Evolutionary conservation across 2,888 invertebrate species (phyloP).

Genomic region (Chymomyza caudatula): DNA sequence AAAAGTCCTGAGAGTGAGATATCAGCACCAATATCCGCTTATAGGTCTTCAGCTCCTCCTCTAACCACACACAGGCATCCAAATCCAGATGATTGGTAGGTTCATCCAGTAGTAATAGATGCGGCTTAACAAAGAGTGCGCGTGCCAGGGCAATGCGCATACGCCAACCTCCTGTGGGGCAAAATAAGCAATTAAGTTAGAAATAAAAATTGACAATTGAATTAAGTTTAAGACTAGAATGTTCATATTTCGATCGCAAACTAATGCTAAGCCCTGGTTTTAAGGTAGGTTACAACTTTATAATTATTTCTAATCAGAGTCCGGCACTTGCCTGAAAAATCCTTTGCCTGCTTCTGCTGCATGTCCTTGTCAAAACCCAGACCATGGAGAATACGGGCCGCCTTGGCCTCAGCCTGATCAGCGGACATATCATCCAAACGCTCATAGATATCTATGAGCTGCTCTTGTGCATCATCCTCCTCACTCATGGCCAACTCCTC

Average conservation of each 20-base stretch:
- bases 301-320: too few relatives aligned
- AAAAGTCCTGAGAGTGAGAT: slow-evolving; percentile 99
- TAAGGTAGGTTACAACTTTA: background rate
- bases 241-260: background rate
- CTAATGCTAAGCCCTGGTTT: background rate
- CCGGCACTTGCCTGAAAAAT: slow-evolving; percentile 82
- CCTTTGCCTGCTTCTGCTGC: slow-evolving; percentile 92
- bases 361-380: slow-evolving; percentile 93
- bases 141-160: slow-evolving; percentile 99
- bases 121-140: slow-evolving; percentile 98
- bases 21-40: slow-evolving; percentile 97
- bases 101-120: slow-evolving; percentile 96
- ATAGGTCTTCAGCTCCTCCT: slow-evolving; percentile 97
- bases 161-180: slow-evolving; percentile 90
- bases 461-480: slow-evolving; percentile 96
- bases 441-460: slow-evolving; percentile 98
- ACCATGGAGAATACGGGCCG: slow-evolving; percentile 96
- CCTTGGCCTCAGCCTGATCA: slow-evolving; percentile 95
- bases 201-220: too few relatives aligned
- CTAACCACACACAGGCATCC: slow-evolving; percentile 99
- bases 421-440: slow-evolving; percentile 97
- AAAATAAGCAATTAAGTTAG: too few relatives aligned
- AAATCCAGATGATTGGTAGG: slow-evolving; percentile 99
- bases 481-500: slow-evolving; percentile 92
- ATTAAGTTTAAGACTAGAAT: too few relatives aligned